A percentile compares a stretch with the other conserved stretches of the same genome.
Evolutionary conservation across 2,888 invertebrate species (phyloP).

Genomic region (Xestia c-nigrum): DNA sequence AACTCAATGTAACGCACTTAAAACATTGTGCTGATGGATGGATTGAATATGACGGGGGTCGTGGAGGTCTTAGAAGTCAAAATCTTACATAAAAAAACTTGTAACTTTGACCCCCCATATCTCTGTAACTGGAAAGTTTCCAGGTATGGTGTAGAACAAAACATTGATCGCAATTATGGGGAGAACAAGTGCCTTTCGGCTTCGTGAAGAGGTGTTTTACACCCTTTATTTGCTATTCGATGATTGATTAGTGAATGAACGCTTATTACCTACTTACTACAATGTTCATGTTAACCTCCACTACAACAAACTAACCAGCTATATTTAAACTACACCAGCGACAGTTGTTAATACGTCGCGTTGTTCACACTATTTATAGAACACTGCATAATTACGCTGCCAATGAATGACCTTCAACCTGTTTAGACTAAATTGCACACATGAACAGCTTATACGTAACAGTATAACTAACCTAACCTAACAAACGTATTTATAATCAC

Average conservation of each 20-base stretch:
- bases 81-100: no score
- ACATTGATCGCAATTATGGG: no score
- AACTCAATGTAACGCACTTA: no score
- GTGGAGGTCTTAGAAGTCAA: no score
- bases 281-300: neutral
- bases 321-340: neutral
- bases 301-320: neutral
- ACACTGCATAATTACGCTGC: conserved; percentile 19
- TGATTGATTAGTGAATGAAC: conserved; percentile 1
- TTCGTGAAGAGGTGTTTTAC: no score
- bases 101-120: no score
- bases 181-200: no score
- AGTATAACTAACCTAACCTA: neutral
- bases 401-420: conserved; percentile 7
- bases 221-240: neutral
- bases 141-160: no score
- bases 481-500: neutral
- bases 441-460: neutral
- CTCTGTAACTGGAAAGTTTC: no score
- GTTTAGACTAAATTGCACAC: neutral
- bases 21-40: no score
- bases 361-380: conserved; percentile 11
- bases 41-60: no score
- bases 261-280: neutral
- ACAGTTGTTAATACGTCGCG: neutral